Evolutionary conservation across 35 echinoderm and acorn worm species (phyloP).

Genomic region (Acanthaster planci): DNA sequence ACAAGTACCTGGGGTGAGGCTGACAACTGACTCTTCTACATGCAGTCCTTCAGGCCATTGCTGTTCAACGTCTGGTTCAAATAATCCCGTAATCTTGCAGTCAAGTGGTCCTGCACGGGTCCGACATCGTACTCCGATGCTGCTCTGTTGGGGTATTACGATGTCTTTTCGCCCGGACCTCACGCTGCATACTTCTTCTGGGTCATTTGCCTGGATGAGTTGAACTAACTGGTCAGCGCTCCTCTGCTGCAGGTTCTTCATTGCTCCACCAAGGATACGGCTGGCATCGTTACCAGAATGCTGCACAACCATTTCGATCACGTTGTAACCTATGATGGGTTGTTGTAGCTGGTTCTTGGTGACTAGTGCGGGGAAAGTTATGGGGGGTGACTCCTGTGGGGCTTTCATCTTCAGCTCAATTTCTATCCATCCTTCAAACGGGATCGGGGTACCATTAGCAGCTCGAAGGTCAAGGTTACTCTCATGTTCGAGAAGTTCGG

Average conservation of each 20-base stretch:
- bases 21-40: conserved; percentile 42
- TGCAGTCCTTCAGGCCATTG: conserved; percentile 32
- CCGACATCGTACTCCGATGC: conserved; percentile 28
- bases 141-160: conserved; percentile 21
- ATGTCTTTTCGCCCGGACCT: conserved; percentile 24
- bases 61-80: conserved; percentile 30
- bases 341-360: conserved; percentile 41
- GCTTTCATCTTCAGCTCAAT: conserved; percentile 32
- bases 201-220: conserved; percentile 29
- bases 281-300: background rate
- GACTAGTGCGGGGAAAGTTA: conserved; percentile 39
- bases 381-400: background rate
- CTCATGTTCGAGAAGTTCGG: conserved; percentile 45
- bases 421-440: conserved; percentile 68
- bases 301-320: conserved; percentile 34
- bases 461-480: conserved; percentile 34
- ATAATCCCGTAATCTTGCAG: conserved; percentile 17
- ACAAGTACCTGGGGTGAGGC: conserved; percentile 19
- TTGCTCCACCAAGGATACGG: background rate
- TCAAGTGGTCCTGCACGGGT: conserved; percentile 23
- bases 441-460: conserved; percentile 56
- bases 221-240: background rate
- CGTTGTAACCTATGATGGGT: conserved; percentile 74
- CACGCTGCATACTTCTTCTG: conserved; percentile 34
- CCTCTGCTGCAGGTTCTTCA: background rate